These are phyloP conservation scores for Thysanoteuthis rhombus DNA, from an alignment of 2,888 invertebrate genomes.

Conservation along the genomic window DNA sequence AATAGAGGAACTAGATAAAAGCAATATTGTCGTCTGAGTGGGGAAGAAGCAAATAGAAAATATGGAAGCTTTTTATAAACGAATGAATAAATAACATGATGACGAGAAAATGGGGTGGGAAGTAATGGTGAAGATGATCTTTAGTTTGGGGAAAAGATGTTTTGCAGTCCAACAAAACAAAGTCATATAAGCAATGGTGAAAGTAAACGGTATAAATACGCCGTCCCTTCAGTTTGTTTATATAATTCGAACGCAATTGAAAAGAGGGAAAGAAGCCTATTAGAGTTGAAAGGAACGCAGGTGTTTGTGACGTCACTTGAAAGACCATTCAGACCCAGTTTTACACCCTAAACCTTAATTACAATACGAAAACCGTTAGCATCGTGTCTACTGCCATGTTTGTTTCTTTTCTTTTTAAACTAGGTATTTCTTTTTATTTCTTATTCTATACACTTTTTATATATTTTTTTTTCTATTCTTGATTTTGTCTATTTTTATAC, in stretches of 20 bases:
- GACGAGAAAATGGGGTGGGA: not conserved
- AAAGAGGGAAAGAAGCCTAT: not conserved
- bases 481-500: no score
- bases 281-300: not conserved
- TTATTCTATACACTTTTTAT: no score
- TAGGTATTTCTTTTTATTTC: not conserved
- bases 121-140: not conserved
- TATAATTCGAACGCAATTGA: not conserved
- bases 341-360: slow-evolving; percentile 12
- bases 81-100: not conserved
- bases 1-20: no score
- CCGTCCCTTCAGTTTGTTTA: not conserved
- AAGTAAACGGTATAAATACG: not conserved
- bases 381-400: not conserved
- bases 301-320: not conserved
- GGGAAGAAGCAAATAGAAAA: no score
- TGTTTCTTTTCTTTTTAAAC: not conserved
- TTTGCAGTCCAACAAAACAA: not conserved
- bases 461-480: no score
- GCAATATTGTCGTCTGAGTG: no score
- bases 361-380: not conserved
- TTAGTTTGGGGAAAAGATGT: not conserved
- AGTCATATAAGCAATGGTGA: not conserved
- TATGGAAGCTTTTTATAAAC: not conserved
- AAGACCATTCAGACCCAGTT: not conserved